These are phyloP conservation scores for Ictalurus furcatus DNA, from an alignment of 2,113 vertebrate genomes.

Conservation along the genomic window DNA sequence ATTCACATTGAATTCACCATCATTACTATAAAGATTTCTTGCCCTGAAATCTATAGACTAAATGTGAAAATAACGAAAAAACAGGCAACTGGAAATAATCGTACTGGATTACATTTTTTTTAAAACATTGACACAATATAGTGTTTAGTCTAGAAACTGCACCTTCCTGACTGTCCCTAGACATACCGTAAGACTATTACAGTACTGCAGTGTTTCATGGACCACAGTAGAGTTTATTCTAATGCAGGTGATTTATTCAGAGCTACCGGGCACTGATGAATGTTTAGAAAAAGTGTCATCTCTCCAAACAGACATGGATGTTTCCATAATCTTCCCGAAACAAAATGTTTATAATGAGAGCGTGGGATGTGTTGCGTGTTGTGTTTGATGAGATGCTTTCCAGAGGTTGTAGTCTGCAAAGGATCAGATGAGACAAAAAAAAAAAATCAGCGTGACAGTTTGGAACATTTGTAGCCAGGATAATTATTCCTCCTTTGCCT, in stretches of 20 bases:
- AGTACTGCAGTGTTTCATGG: background rate
- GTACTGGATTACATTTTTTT: background rate
- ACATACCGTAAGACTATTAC: background rate
- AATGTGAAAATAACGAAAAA: background rate
- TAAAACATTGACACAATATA: background rate
- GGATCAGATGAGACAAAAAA: background rate
- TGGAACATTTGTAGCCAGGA: background rate
- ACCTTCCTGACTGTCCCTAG: background rate
- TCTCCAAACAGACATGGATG: constrained; percentile 34
- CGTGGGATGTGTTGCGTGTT: background rate
- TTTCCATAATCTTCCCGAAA: constrained; percentile 32
- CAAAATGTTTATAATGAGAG: constrained; percentile 44
- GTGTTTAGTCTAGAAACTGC: background rate
- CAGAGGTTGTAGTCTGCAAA: constrained; percentile 21
- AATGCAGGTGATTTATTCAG: background rate
- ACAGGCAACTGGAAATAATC: background rate
- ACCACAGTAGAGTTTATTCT: background rate
- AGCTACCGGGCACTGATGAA: background rate
- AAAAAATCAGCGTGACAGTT: background rate
- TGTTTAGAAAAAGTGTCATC: constrained; percentile 39
- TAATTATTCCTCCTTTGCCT: background rate
- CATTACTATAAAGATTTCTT: background rate
- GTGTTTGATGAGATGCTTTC: background rate
- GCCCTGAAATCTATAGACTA: background rate
- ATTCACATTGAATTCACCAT: background rate